Base-by-base conservation (phyloP, 1,140 invertebrate genomes). In the Drosophila leontia region DNA sequence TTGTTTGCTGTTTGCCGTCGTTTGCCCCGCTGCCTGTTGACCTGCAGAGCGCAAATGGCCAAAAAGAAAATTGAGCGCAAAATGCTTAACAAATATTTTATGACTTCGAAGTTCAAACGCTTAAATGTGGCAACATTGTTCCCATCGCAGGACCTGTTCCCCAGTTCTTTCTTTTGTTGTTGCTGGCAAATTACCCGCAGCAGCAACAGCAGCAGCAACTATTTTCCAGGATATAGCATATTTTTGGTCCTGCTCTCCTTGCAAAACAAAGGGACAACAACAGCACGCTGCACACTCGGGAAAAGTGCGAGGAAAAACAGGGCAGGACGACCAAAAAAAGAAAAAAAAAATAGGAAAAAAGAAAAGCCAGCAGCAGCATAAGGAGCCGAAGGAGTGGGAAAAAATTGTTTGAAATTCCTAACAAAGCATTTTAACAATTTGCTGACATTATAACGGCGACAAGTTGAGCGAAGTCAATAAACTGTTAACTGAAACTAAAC, bases 371-470 rank as follows among this genome's bases (percentile, higher is more conserved):
- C 47, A 70, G 50, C 37, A 57, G 65, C 48, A 68, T 39, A 70
- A 68, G 55, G n/a, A 74, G 57, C 39, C 45, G 12, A 74, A 62
- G 39, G 70, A 75, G 70, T 69, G 58, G 57, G 34, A 58, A 82
- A 87, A 90, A 88, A 88, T 78, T 84, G 84, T 85, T 90, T 84
- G 85, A 88, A 88, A 90, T 88, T 88, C 84, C 78, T 78, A 88
- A 85, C 84, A 90, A 88, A 88, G 84, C 84, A 90, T 90, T 88
- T 88, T 90, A 88, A 90, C 85, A 88, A 88, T 90, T 88, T 88
- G 84, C 84, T 88, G 84, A 88, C 85, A 88, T 88, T 88, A 88
- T 90, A 87, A 90, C 80, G 80, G 85, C 85, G 84, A 90, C 84
- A 88, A 88, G 84, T 90, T 84, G 80, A 90, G 84, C 85, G 78